Base-by-base conservation (phyloP, 2,888 invertebrate genomes). In the Brachynemurus nebulosus region DNA sequence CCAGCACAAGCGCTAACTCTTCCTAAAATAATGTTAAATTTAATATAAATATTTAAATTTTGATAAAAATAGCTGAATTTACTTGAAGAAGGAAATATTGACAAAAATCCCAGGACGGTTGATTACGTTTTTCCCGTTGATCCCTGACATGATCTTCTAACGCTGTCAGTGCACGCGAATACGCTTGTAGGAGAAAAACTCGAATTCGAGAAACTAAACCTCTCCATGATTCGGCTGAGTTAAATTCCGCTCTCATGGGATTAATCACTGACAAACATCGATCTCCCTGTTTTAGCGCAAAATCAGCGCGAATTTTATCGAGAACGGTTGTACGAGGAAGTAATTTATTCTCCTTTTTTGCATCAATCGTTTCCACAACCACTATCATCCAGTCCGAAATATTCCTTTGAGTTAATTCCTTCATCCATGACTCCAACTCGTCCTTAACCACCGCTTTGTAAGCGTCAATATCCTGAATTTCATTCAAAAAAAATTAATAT, bases 351-450 rank as follows among this genome's bases (percentile, higher is more conserved):
- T 89, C 81, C 65, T 90, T 86, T 57, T 88, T 80, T 55, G 84
- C 81, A 64, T 95, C 95, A 62, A 89, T 83, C 42, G 86, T 88
- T 65, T 92, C 92, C 36, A 96, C 90, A 50, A 91, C 71, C 34
- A 95, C 78, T 58, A 96, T 85, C 74, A 96, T 77, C 93, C 92
- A 96, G 64, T 95, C 93, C 42, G 78, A 74, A 45, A 90, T 76
- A 47, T 81, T 80, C 57, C 78, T 76, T 46, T 76, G 74, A 51
- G 74, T 75, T 51, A 95, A 67, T 53, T 78, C 76, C 57, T 84
- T 82, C 43, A 90, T 67, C 96, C 96, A 96, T 52, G 71, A 65
- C 59, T 86, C 86, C 52, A 96, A 85, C 54, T 90, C 89, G 60
- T 95, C 93, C 63, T 82, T 78, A n/a, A 89, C 74, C 42, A 74